These are phyloP conservation scores for Chymomyza amoena DNA, from an alignment of 2,888 invertebrate species.

Conservation along the genomic window DNA sequence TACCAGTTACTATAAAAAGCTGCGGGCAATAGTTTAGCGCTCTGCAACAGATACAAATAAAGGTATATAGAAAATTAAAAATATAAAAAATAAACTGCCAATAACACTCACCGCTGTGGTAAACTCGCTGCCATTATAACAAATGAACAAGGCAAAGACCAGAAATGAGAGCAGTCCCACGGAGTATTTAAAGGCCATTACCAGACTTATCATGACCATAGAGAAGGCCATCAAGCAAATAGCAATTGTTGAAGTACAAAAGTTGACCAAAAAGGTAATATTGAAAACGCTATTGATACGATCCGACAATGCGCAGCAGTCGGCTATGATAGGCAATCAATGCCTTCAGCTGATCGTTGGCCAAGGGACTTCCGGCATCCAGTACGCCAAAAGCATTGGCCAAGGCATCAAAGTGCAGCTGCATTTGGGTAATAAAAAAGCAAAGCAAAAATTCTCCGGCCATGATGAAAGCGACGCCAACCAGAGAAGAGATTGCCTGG, in stretches of 20 bases:
- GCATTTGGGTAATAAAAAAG: conserved; percentile 66
- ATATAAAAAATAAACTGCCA: neutral
- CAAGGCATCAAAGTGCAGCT: conserved; percentile 67
- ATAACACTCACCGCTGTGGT: conserved; percentile 56
- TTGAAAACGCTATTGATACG: conserved; percentile 66
- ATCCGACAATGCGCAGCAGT: conserved; percentile 44
- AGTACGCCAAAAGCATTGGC: conserved; percentile 44
- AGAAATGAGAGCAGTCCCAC: conserved; percentile 65
- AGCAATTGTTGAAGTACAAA: conserved; percentile 66
- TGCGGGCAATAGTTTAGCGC: conserved; percentile 58
- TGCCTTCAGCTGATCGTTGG: conserved; percentile 51
- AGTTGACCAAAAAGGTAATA: conserved; percentile 62
- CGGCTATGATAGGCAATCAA: conserved; percentile 63
- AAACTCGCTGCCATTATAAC: conserved; percentile 66
- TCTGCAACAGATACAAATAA: conserved; percentile 32
- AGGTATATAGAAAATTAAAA: neutral
- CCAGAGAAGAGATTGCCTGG: conserved; percentile 55
- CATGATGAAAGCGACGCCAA: conserved; percentile 57
- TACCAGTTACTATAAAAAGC: conserved; percentile 75
- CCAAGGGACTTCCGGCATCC: conserved; percentile 39
- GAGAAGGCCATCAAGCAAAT: conserved; percentile 72
- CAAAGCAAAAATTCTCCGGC: conserved; percentile 62
- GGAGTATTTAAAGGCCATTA: conserved; percentile 54
- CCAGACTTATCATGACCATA: conserved; percentile 59
- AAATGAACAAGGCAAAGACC: conserved; percentile 60